These are phyloP conservation scores for Phrynocephalus guinanensis DNA, from an alignment of 2,797 vertebrate species.

Conservation along the genomic window DNA sequence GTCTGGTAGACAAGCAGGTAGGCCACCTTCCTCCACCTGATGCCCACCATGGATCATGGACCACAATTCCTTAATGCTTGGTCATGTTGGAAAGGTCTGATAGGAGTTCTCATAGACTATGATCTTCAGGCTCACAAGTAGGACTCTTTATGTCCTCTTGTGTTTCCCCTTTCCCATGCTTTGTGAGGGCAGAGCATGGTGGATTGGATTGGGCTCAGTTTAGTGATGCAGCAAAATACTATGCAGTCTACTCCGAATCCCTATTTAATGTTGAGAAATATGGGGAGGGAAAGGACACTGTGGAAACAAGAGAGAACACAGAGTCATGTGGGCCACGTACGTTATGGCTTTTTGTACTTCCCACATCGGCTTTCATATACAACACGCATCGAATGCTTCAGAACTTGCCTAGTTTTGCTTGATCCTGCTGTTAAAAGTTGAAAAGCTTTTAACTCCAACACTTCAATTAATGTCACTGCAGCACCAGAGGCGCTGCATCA, in stretches of 20 bases:
- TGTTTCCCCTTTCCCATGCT: background rate
- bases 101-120: background rate
- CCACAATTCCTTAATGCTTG: background rate
- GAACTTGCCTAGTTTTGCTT: background rate
- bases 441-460: background rate
- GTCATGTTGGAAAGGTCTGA: background rate
- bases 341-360: background rate
- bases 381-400: background rate
- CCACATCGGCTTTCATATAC: background rate
- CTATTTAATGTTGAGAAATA: background rate
- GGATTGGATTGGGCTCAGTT: background rate
- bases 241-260: background rate
- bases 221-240: background rate
- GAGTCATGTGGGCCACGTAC: background rate
- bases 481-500: background rate
- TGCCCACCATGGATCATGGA: background rate
- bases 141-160: too few relatives aligned
- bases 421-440: background rate
- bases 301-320: background rate
- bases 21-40: too few relatives aligned
- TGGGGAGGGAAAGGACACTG: background rate
- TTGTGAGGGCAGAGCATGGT: background rate
- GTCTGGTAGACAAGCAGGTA: background rate
- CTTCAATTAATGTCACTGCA: background rate
- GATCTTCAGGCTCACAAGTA: background rate